These are phyloP conservation scores for Chrysaora quinquecirrha DNA, from an alignment of 30 jellyfish, hydroid and myxozoan genomes.

Conservation along the genomic window DNA sequence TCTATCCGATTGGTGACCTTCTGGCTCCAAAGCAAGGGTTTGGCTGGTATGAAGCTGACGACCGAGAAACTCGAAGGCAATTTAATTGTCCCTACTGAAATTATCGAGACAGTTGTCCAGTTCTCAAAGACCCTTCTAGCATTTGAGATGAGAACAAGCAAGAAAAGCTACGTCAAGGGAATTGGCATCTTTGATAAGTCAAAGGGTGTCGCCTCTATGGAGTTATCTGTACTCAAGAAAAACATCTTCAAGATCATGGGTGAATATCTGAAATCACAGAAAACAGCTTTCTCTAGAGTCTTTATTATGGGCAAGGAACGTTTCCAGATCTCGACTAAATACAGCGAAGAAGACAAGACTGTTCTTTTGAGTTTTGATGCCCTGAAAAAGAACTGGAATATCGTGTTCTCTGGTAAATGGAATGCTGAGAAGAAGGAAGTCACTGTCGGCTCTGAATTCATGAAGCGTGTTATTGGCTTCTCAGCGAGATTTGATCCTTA, in stretches of 20 bases:
- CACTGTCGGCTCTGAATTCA: constrained; percentile 63
- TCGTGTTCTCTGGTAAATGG: constrained; percentile 69
- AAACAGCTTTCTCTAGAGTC: constrained; percentile 8
- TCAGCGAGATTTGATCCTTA: constrained; percentile 73
- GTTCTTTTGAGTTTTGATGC: constrained; percentile 43
- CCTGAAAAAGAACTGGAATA: constrained; percentile 54
- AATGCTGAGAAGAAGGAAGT: constrained; percentile 52
- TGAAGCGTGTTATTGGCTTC: constrained; percentile 65
- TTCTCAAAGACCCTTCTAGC: constrained; percentile 29
- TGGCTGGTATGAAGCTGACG: constrained; percentile 21
- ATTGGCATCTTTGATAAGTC: constrained; percentile 27
- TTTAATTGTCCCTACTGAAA: constrained; percentile 26
- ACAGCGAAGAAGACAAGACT: constrained; percentile 40
- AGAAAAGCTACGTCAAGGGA: constrained; percentile 8
- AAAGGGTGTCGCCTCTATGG: constrained; percentile 26
- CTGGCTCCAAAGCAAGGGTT: constrained; percentile 15
- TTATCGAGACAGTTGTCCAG: constrained; percentile 12
- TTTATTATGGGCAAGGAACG: constrained; percentile 29
- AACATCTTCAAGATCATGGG: constrained; percentile 23
- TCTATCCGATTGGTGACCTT: constrained; percentile 13
- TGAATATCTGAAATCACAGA: constrained; percentile 11
- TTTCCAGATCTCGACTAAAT: constrained; percentile 51
- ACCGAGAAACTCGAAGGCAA: constrained; percentile 46
- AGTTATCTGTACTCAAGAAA: constrained; percentile 27
- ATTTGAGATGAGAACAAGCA: constrained; percentile 21